Evolutionary conservation across 2,888 invertebrate genomes (phyloP), one percentile per base, ranked within the genome.

Genomic region (Platycheirus albimanus): DNA sequence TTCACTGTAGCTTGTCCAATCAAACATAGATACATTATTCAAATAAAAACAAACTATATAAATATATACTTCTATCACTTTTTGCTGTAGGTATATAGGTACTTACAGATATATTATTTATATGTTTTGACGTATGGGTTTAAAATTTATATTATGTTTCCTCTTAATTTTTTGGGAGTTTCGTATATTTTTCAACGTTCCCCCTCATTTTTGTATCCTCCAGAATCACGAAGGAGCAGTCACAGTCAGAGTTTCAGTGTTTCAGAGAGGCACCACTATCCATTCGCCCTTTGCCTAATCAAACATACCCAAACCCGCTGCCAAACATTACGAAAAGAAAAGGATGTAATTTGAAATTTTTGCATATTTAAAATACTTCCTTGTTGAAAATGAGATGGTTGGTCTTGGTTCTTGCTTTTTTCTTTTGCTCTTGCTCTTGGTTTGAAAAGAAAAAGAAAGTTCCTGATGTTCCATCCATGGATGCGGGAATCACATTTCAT

Each of bases 301-400:
- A 72, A 63, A 72, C 63, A 63, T 56, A 61, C 61, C 61, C 63
- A 63, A 49, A 61, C 61, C 61, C 10, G 13, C 63, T 56, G 43
- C 43, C 20, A 72, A 47, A 41, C 63, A 6, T 43, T 45, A 72
- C 41, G 33, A 51, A 52, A 52, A 72, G 51, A 51, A 72, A 63
- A 63, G 63, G 63, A 72, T 72, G 72, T 72, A 72, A 63, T 72
- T 72, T 72, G 15, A 63, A 72, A 52, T 72, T 63, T 63, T 63
- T 43, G 72, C 72, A 72, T 72, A 72, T 72, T 72, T 63, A 72
- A 72, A 72, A 72, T 63, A 63, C 63, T 52, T 72, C 63, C 63
- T 63, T 52, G 72, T 52, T 72, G 20, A 72, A n/a, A 72, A 51
- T 45, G 52, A 43, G 63, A 70, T 69, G 38, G 38, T 58, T 58